These are phyloP conservation scores for Mustelus asterias DNA, from an alignment of 2,113 vertebrate species.

Conservation along the genomic window DNA sequence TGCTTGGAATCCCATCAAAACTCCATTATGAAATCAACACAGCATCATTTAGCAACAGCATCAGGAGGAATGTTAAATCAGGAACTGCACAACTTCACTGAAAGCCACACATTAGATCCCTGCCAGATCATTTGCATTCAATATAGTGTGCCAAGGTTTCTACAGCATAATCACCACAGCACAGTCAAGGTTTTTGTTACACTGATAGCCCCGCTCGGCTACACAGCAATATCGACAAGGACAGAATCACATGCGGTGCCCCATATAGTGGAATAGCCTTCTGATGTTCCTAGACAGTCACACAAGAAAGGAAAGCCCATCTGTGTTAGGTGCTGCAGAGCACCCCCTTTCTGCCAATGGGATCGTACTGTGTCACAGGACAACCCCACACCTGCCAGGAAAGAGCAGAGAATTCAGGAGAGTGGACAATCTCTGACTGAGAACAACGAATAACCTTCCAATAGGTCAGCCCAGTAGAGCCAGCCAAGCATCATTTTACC, in stretches of 20 bases:
- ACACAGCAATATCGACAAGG: not conserved
- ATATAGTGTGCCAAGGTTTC: not conserved
- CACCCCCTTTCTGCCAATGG: not conserved
- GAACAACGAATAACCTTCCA: not conserved
- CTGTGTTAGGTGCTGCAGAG: not conserved
- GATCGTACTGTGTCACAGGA: not conserved
- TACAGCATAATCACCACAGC: not conserved
- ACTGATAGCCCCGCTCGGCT: not conserved
- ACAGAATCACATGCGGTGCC: not conserved
- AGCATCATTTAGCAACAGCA: not conserved
- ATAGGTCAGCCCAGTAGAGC: not conserved
- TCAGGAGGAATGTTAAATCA: slow-evolving; percentile 18
- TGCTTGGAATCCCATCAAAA: slow-evolving; percentile 1
- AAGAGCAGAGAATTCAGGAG: not conserved
- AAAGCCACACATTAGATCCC: slow-evolving; percentile 1
- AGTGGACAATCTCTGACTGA: too few relatives aligned
- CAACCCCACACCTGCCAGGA: not conserved
- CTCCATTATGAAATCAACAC: not conserved
- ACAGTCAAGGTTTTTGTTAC: not conserved
- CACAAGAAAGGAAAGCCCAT: not conserved
- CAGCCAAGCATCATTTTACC: not conserved
- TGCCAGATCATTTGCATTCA: not conserved
- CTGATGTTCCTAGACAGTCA: not conserved
- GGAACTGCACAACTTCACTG: not conserved
- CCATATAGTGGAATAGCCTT: not conserved